Evolutionary conservation across 2,113 vertebrate species (phyloP).

Genomic region (Microtus richardsoni): DNA sequence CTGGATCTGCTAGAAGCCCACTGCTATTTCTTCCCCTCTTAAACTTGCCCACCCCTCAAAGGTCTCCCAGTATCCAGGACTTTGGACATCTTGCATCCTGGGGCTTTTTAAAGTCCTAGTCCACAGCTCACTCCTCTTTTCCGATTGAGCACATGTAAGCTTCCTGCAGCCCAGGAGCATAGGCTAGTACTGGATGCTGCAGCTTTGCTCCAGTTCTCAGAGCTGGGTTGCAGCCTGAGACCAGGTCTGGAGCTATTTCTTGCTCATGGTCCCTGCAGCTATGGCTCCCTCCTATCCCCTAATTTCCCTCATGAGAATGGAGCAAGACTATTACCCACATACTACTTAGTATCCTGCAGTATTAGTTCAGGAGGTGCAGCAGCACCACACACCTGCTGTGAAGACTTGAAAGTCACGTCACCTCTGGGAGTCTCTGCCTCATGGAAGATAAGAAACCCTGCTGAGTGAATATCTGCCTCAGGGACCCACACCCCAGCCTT

Average conservation of each 20-base stretch:
- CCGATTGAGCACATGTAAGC: not conserved
- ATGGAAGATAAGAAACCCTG: not conserved
- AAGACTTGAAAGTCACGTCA: not conserved
- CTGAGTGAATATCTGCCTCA: rapidly evolving
- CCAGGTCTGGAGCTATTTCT: not conserved
- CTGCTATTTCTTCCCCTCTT: not conserved
- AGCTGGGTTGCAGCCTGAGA: not conserved
- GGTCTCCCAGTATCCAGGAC: not conserved
- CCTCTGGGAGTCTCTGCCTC: not conserved
- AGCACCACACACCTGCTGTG: not conserved
- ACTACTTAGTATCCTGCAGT: not conserved
- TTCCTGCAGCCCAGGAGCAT: not conserved
- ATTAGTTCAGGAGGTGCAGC: not conserved
- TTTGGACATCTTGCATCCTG: not conserved
- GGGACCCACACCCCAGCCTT: rapidly evolving
- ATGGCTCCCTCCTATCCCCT: too few species aligned
- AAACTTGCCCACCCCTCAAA: not conserved
- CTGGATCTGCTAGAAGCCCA: not conserved
- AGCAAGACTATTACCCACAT: not conserved
- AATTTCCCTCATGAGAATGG: not conserved
- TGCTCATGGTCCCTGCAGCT: not conserved
- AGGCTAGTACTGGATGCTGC: not conserved
- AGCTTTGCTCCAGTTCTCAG: not conserved
- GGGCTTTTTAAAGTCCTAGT: not conserved
- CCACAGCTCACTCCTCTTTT: not conserved